These are phyloP conservation scores for Chloebia gouldiae DNA, from an alignment of 2,113 vertebrate species.

Conservation along the genomic window DNA sequence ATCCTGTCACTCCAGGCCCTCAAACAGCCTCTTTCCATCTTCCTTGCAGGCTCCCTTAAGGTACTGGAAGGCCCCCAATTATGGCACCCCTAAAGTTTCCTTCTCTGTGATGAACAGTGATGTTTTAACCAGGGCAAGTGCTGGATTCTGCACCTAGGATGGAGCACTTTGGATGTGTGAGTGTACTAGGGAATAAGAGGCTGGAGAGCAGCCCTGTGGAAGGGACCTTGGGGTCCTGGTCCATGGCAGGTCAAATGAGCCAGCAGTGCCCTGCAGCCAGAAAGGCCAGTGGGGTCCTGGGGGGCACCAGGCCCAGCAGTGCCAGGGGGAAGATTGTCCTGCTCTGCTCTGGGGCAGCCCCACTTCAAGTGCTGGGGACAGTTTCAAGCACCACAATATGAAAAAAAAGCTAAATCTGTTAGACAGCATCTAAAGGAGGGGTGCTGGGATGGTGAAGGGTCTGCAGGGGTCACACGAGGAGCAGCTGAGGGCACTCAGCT, in stretches of 20 bases:
- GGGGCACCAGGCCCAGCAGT: not conserved
- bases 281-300: rapidly evolving
- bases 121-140: not conserved
- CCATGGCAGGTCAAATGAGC: rapidly evolving
- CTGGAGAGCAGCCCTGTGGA: not conserved
- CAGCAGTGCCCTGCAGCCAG: not conserved
- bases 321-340: not conserved
- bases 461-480: not conserved
- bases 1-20: not conserved
- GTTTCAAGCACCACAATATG: not conserved
- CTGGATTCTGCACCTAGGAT: not conserved
- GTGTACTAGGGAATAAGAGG: not conserved
- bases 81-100: not conserved
- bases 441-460: not conserved
- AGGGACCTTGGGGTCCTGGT: not conserved
- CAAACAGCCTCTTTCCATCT: not conserved
- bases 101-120: not conserved
- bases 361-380: not conserved
- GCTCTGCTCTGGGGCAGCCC: not conserved
- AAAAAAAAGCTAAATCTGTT: not conserved
- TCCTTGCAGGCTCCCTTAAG: not conserved
- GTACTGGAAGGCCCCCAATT: not conserved
- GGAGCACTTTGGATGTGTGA: not conserved
- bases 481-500: not conserved
- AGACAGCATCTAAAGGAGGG: not conserved